phyloP scores from a whole-genome alignment of 2,113 vertebrate species.

The Suncus etruscus region DNA sequence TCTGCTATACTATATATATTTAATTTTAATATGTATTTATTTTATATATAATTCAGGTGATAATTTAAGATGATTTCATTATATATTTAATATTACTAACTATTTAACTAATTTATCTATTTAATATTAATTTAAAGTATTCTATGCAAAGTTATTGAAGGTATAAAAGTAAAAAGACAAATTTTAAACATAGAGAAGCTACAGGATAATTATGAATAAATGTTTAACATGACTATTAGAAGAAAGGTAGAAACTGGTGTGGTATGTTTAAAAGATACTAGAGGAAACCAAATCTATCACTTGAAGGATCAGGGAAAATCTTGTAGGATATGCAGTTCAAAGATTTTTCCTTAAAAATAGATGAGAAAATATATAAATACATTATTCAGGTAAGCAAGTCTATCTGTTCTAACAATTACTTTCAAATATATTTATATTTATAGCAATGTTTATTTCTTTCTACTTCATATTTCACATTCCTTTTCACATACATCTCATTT shows the following conservation, averaged over 20 bases:
- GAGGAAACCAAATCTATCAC: not conserved
- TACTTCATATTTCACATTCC: not conserved
- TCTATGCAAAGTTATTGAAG: not conserved
- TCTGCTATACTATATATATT: too few relatives aligned
- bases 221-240: not conserved
- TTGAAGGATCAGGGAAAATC: not conserved
- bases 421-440: not conserved
- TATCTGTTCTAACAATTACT: not conserved
- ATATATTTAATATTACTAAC: not conserved
- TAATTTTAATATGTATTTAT: too few relatives aligned
- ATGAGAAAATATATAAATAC: not conserved
- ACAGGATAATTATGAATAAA: not conserved
- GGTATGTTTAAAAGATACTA: not conserved
- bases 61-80: not conserved
- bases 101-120: not conserved
- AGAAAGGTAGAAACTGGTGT: not conserved
- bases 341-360: not conserved
- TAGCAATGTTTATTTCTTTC: not conserved
- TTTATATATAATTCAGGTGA: too few relatives aligned
- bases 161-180: not conserved
- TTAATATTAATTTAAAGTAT: not conserved
- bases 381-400: too few relatives aligned
- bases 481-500: not conserved
- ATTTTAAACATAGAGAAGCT: not conserved
- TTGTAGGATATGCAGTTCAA: fast-evolving